These are phyloP conservation scores for Platysternon megacephalum DNA, from an alignment of 2,113 vertebrate genomes.

Conservation along the genomic window DNA sequence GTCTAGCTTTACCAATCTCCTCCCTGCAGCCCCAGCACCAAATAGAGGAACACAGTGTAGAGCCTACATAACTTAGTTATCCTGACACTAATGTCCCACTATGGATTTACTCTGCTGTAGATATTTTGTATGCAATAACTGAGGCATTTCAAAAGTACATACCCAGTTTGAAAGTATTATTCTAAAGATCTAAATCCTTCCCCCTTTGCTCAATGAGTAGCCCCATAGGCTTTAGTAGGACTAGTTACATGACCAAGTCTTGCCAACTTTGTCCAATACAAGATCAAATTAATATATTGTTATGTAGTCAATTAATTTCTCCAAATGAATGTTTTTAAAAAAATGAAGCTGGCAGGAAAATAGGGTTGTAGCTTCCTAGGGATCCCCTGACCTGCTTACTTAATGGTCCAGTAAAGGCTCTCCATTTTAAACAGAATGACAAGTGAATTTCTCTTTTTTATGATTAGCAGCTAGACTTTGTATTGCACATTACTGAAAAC, in stretches of 20 bases:
- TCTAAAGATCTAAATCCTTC: not conserved
- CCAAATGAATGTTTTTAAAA: not conserved
- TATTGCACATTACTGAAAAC: not conserved
- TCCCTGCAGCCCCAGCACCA: not conserved
- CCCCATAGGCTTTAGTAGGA: not conserved
- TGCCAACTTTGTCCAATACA: not conserved
- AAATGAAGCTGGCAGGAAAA: not conserved
- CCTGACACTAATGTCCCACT: slow-evolving; percentile 13
- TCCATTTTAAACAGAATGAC: not conserved
- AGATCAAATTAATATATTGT: not conserved
- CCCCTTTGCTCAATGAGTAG: not conserved
- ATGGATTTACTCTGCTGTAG: not conserved
- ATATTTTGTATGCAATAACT: not conserved
- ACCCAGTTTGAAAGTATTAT: not conserved
- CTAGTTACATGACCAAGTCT: not conserved
- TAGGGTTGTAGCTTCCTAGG: not conserved
- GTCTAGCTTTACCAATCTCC: not conserved
- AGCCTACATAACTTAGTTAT: not conserved
- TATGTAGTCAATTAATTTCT: not conserved
- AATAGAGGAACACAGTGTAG: not conserved
- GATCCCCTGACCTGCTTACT: not conserved
- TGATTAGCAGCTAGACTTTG: not conserved
- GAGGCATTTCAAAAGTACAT: not conserved
- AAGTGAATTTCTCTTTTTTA: not conserved
- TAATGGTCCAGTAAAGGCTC: not conserved